Base-by-base conservation (phyloP, 2,888 invertebrate genomes). In the Cephus spinipes region DNA sequence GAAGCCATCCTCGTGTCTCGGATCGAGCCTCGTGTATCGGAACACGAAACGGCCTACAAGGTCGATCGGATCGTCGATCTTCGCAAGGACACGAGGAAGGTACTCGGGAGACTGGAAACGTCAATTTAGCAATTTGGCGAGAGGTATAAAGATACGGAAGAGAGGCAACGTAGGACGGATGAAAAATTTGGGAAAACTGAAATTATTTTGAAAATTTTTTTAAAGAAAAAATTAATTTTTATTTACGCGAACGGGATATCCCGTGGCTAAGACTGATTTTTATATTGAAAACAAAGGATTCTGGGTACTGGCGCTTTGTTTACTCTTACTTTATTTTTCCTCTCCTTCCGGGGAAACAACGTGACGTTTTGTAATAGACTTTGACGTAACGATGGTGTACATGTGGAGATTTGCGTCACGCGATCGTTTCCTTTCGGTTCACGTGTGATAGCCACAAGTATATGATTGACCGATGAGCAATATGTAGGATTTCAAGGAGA, bases 1-100 rank as follows among this genome's bases (percentile, higher is more conserved):
- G 31, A 73, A 55, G 77, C 77, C 68, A 35, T 76, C 31, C 40
- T 55, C 23, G 31, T 69, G 31, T 75, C 34, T 12, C 34, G 75
- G 30, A 35, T 75, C 31, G 36, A 75, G 69, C 75, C 35, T 35
- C 75, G 34, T 34, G 55, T 55, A 55, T 55, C 55, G 55, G 55
- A 55, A 55, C 55, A 55, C 55, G 55, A 55, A 55, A 23, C 55
- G 55, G 55, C 23, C 23, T 1, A 9, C 55, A 55, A 55, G 55
- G 55, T 55, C 55, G 55, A 55, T 55, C 55, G 55, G 55, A 55
- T 55, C 55, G 55, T 55, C 55, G 23, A 55, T 55, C 55, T 55
- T 55, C 9, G 6, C 23, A 23, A 55, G 55, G 55, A 55, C 55
- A 6, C 55, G 1, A 55, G 55, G 55, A 55, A 55, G 55, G 9